These are phyloP conservation scores for Hemicrepidius hirtus DNA, from an alignment of 2,888 invertebrate species.

Conservation along the genomic window DNA sequence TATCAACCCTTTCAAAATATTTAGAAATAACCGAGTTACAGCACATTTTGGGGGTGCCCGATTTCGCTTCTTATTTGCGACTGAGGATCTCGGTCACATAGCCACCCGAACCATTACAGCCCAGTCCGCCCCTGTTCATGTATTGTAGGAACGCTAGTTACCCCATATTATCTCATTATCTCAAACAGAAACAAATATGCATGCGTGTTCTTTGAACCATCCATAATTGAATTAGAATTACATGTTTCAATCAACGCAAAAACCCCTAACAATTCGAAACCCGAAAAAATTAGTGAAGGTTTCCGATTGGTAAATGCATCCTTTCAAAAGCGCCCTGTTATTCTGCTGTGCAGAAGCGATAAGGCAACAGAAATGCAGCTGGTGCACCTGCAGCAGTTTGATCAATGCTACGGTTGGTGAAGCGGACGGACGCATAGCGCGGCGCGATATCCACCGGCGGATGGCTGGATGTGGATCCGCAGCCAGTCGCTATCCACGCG, in stretches of 20 bases:
- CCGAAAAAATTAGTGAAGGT: neutral
- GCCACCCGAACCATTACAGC: too few species aligned
- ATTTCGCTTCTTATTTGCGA: too few species aligned
- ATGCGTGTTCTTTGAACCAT: neutral
- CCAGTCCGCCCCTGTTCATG: too few species aligned
- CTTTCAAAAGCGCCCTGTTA: neutral
- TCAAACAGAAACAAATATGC: neutral
- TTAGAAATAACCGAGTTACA: too few species aligned
- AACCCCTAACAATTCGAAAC: neutral
- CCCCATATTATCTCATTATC: too few species aligned
- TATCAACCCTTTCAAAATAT: too few species aligned
- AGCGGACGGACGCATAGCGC: slow-evolving; percentile 59
- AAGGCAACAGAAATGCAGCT: slow-evolving; percentile 49
- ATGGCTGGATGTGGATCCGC: slow-evolving; percentile 70
- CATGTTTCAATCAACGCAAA: slow-evolving; percentile 5
- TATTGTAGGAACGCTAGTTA: too few species aligned
- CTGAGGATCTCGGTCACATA: too few species aligned
- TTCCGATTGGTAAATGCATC: neutral
- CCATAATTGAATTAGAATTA: neutral
- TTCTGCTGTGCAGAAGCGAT: slow-evolving; percentile 40
- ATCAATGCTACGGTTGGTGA: slow-evolving; percentile 62
- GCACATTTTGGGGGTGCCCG: too few species aligned
- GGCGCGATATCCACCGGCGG: slow-evolving; percentile 61
- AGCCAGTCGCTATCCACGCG: slow-evolving; percentile 73
- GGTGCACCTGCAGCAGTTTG: slow-evolving; percentile 64